Evolutionary conservation across 2,888 invertebrate species (phyloP).

Genomic region (Ashinkailepas kermadecensis): DNA sequence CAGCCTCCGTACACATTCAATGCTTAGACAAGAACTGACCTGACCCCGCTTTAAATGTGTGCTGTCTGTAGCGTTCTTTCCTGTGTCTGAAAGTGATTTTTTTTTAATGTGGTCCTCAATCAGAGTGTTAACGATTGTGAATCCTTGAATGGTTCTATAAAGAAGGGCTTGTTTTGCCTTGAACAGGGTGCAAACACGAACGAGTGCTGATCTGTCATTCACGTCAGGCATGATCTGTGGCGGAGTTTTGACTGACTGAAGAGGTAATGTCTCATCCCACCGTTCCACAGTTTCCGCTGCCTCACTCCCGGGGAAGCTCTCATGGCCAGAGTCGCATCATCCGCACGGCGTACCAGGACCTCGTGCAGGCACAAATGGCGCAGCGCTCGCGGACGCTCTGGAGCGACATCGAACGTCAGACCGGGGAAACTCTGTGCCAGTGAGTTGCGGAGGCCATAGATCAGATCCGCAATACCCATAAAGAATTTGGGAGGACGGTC

Average conservation of each 20-base stretch:
- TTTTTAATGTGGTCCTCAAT: no score
- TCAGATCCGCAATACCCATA: no score
- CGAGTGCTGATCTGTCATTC: background rate
- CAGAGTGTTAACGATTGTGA: no score
- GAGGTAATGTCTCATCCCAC: background rate
- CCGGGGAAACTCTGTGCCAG: background rate
- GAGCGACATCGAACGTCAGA: background rate
- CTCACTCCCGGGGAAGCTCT: constrained; percentile 42
- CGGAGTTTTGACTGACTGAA: background rate
- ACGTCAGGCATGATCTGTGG: background rate
- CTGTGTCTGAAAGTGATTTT: no score
- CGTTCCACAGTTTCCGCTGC: constrained; percentile 32
- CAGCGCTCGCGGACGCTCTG: background rate
- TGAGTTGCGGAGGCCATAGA: background rate
- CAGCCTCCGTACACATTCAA: no score
- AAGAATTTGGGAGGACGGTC: no score
- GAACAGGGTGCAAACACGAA: no score
- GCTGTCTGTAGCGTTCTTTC: no score
- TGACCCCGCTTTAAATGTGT: no score
- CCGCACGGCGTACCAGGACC: constrained; percentile 31
- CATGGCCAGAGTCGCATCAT: constrained; percentile 42
- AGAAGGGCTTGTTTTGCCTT: no score
- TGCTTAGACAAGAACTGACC: no score
- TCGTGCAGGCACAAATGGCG: background rate
- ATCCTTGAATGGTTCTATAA: no score